Base-by-base conservation (phyloP, 1,140 invertebrate genomes). In the Drosophila bocqueti region DNA sequence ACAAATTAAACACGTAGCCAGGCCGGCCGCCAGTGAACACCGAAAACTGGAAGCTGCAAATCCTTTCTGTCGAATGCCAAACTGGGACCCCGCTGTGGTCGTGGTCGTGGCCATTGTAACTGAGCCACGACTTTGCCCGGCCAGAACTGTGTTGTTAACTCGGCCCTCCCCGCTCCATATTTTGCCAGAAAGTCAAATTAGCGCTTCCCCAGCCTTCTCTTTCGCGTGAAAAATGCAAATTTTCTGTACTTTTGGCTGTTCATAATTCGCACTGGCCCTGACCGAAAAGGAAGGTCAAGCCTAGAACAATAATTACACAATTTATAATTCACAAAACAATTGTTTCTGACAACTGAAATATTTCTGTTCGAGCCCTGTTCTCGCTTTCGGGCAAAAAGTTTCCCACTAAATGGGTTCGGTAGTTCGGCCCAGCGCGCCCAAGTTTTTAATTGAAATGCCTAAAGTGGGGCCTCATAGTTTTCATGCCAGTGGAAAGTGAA, bases 301-400 rank as follows among this genome's bases (percentile, higher is more conserved):
- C 59, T 43, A 72, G 71, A 74, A 73, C 68, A 73, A 75, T 83
- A 87, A 83, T 87, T 87, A 78, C 76, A 81, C 80, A 89, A 87
- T 87, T 87, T 80, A 76, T 82, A 76, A 83, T 83, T 79, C 73
- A 69, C 65, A 89, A 76, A 83, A 87, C 84, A 87, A 87, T 87
- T 87, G 83, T 83, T 83, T 87, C 61, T 83, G 83, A 87, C 83
- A 87, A 87, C 64, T 67, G 67, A 66, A 79, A 87, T 82, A 85
- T 79, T 69, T 38, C 34, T 67, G 59, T 67, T 67, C 26, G 57
- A 81, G 63, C 47, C 45, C 46, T 50, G 62, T 66, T 76, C 31
- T 81, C 24, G 54, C 57, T 26, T 29, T 36, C 43, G 8, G 61
- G 46, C 54, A 76, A 66, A 87, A 87, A 79, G 60, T 74, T 77